These are phyloP conservation scores for Dione juno DNA, from an alignment of 2,888 invertebrate genomes.

Conservation along the genomic window DNA sequence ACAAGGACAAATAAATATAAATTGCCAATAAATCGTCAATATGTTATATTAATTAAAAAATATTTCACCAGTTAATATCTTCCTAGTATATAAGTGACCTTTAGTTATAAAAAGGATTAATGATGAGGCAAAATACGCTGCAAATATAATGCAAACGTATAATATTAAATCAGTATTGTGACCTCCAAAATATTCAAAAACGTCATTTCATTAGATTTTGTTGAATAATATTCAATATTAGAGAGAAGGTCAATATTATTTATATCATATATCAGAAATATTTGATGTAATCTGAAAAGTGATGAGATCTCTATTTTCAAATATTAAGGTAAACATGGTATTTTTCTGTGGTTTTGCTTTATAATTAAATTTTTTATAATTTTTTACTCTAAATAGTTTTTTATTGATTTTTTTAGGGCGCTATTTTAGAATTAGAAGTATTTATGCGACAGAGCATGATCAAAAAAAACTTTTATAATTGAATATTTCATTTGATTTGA, in stretches of 20 bases:
- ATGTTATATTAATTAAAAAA: not conserved
- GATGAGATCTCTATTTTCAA: not conserved
- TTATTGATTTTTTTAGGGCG: no score
- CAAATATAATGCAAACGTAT: constrained; percentile 23
- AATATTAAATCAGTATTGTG: constrained; percentile 27
- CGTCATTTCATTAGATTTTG: constrained; percentile 25
- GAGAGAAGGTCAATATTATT: constrained; percentile 30
- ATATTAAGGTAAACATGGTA: not conserved
- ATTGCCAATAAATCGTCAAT: not conserved
- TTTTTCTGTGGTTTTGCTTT: not conserved
- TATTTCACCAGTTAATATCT: constrained; percentile 21
- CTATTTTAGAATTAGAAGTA: no score
- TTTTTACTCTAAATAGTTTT: no score
- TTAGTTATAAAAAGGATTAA: constrained; percentile 19
- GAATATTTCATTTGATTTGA: no score
- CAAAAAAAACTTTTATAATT: no score
- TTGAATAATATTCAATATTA: constrained; percentile 25
- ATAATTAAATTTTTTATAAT: no score
- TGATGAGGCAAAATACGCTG: constrained; percentile 17
- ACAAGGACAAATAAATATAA: constrained; percentile 3
- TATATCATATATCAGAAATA: constrained; percentile 23
- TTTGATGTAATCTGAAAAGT: constrained; percentile 4
- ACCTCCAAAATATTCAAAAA: constrained; percentile 30
- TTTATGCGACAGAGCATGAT: no score
- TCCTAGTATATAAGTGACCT: constrained; percentile 28